Percentiles rank a stretch among this genome's conserved stretches.
Evolutionary conservation across 2,113 vertebrate species (phyloP).

Genomic region (Mixornis gularis): DNA sequence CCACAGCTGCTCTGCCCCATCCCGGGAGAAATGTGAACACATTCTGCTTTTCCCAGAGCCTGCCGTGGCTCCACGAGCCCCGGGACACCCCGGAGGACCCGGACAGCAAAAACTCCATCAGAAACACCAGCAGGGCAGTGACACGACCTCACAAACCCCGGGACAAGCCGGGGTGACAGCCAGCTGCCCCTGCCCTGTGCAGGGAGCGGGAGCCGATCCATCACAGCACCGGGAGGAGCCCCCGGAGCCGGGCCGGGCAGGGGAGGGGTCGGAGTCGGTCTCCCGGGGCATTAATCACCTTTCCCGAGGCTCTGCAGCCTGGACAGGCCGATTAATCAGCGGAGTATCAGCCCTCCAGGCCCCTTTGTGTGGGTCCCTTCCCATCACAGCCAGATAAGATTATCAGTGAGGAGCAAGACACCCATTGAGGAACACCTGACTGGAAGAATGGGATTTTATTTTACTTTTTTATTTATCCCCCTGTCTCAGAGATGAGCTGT

Average conservation of each 20-base stretch:
- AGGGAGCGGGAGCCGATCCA: background rate
- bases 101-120: background rate
- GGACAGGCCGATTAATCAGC: slow-evolving; percentile 84
- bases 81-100: background rate
- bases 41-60: background rate
- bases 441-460: slow-evolving; percentile 68
- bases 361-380: slow-evolving; percentile 80
- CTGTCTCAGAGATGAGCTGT: slow-evolving; percentile 77
- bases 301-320: slow-evolving; percentile 57
- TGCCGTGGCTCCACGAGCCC: fast-evolving
- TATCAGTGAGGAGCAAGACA: slow-evolving; percentile 82
- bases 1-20: background rate
- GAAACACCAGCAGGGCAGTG: background rate
- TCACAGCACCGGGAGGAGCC: background rate
- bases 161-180: background rate
- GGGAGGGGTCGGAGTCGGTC: slow-evolving; percentile 25
- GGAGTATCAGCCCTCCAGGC: slow-evolving; percentile 72
- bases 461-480: slow-evolving; percentile 77
- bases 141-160: background rate
- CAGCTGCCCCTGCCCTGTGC: background rate
- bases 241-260: background rate
- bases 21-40: fast-evolving
- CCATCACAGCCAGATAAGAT: slow-evolving; percentile 86
- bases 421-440: slow-evolving; percentile 70
- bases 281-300: slow-evolving; percentile 81